phyloP scores from a whole-genome alignment of 2,113 vertebrate species.

The Psittacus erithacus region DNA sequence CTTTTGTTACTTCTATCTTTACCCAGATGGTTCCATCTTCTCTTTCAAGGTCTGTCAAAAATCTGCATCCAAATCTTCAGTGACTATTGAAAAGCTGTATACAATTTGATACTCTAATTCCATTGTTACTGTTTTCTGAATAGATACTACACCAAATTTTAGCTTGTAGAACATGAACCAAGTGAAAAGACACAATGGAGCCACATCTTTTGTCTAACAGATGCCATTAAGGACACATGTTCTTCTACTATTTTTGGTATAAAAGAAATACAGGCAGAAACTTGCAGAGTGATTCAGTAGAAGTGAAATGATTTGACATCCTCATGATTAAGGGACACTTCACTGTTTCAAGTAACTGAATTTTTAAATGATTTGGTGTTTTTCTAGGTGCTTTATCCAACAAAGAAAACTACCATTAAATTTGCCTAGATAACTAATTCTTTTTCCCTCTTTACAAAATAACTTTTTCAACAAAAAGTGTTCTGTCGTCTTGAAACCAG shows the following conservation, averaged over 20 bases:
- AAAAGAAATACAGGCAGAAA: not conserved
- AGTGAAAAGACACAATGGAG: not conserved
- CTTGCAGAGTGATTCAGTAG: not conserved
- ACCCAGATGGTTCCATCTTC: not conserved
- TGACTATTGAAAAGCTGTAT: not conserved
- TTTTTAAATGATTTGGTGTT: not conserved
- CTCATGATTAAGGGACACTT: not conserved
- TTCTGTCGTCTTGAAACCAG: not conserved
- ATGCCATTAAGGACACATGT: not conserved
- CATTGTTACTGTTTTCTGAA: not conserved
- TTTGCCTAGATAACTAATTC: not conserved
- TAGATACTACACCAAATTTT: not conserved
- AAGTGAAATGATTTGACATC: not conserved
- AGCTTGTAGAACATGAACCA: not conserved
- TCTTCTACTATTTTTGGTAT: not conserved
- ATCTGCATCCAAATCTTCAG: not conserved
- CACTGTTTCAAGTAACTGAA: not conserved
- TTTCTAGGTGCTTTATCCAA: not conserved
- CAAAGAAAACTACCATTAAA: not conserved
- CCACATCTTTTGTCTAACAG: not conserved
- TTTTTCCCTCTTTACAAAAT: not conserved
- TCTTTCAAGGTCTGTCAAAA: slow-evolving; percentile 17
- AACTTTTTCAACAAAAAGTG: not conserved
- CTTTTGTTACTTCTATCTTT: not conserved
- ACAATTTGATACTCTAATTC: not conserved